These are phyloP conservation scores for Leuciscus idus DNA, from an alignment of 2,113 vertebrate genomes.

Conservation along the genomic window DNA sequence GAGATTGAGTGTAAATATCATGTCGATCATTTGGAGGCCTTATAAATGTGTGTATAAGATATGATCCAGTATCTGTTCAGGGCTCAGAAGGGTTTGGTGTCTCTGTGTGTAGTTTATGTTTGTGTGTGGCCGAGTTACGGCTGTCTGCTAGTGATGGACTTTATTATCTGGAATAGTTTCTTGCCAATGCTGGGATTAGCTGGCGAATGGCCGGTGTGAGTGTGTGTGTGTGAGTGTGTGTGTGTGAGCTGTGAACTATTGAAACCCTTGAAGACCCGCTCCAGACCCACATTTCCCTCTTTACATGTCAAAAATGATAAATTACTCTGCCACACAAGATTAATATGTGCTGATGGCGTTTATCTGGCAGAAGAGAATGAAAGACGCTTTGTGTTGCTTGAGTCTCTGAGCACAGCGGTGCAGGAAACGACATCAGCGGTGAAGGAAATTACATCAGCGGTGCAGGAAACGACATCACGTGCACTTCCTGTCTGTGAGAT, in stretches of 20 bases:
- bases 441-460: too few relatives aligned
- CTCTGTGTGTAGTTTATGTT: background rate
- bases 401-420: background rate
- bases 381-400: constrained; percentile 41
- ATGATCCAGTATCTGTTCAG: background rate
- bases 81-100: background rate
- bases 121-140: too few relatives aligned
- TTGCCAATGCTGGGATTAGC: constrained; percentile 45
- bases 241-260: too few relatives aligned
- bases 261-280: constrained; percentile 46
- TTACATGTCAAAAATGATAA: constrained; percentile 69
- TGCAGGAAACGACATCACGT: too few relatives aligned
- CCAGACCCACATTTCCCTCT: constrained; percentile 61
- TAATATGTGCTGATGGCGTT: constrained; percentile 59
- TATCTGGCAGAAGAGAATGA: constrained; percentile 58
- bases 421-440: background rate
- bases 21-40: background rate
- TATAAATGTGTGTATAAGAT: background rate
- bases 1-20: too few relatives aligned
- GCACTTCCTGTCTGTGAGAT: too few relatives aligned
- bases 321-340: constrained; percentile 67
- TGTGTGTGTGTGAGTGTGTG: too few relatives aligned
- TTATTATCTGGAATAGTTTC: background rate
- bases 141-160: too few relatives aligned
- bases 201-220: constrained; percentile 51